Conservation (phyloP, 2,888 invertebrate genomes). For the Cantharis nigra region DNA sequence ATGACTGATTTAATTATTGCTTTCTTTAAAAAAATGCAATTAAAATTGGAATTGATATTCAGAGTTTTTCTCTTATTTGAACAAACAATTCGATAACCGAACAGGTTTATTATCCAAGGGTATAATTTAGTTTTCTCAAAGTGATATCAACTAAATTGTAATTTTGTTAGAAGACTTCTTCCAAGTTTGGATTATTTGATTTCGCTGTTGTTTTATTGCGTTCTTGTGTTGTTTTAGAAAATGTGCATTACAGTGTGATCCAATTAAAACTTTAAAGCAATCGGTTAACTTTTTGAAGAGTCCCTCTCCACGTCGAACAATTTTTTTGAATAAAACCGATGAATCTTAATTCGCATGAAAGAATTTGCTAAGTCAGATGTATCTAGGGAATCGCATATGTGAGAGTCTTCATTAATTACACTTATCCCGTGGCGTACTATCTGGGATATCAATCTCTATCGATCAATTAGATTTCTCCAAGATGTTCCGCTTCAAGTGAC, state of each 20-base stretch:
- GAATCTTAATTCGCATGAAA: conserved; percentile 2
- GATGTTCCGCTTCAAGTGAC: not conserved
- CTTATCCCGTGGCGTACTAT: conserved; percentile 32
- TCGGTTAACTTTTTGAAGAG: not conserved
- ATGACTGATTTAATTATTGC: not conserved
- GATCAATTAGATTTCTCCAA: conserved; percentile 31
- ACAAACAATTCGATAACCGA: not conserved
- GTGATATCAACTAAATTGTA: conserved; percentile 9
- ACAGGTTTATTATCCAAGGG: not conserved
- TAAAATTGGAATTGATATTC: not conserved
- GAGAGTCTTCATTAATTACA: conserved; percentile 34
- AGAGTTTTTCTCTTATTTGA: not conserved
- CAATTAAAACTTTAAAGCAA: not conserved
- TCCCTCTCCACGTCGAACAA: not conserved
- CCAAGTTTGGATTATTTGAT: not conserved
- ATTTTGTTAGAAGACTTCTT: conserved; percentile 11
- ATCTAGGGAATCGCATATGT: conserved; percentile 13
- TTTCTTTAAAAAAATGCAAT: not conserved
- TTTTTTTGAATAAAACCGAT: not conserved
- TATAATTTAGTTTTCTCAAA: conserved; percentile 3
- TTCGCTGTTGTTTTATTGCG: not conserved
- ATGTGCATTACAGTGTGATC: not conserved
- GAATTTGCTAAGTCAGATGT: conserved; percentile 9
- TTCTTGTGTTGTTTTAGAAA: not conserved
- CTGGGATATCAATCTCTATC: conserved; percentile 35